A percentile compares a stretch with the other conserved stretches of the same genome.
Conservation (phyloP, 2,113 vertebrate species). For the Microcebus griseorufus region DNA sequence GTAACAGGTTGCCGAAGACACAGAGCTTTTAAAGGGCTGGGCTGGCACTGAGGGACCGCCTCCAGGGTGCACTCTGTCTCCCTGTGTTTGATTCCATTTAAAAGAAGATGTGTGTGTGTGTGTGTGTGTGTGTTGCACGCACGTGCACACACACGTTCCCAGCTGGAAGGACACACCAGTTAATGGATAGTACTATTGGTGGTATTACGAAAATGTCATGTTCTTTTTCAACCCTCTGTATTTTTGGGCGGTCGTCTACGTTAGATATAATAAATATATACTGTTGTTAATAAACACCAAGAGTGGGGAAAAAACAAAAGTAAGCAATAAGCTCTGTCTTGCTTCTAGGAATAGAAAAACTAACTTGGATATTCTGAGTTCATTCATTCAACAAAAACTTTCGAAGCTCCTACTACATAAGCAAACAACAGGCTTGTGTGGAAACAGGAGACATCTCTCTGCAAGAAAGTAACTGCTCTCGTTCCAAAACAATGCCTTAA, state of each 20-base stretch:
- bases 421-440: background rate
- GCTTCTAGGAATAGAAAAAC: background rate
- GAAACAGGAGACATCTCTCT: background rate
- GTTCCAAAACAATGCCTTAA: background rate
- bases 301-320: background rate
- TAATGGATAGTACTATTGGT: background rate
- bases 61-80: background rate
- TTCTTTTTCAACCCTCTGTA: background rate
- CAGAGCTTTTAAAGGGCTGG: background rate
- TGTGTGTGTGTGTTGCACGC: background rate
- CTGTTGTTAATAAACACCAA: background rate
- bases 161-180: background rate
- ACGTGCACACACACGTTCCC: background rate
- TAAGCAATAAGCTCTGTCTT: background rate
- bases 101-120: background rate
- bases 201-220: background rate
- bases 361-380: background rate
- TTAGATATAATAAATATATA: background rate
- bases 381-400: background rate
- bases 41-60: background rate
- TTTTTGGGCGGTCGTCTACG: background rate
- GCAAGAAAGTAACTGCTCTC: background rate
- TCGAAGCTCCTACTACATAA: background rate
- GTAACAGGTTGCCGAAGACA: background rate
- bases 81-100: background rate